A percentile compares a stretch with the other conserved stretches of the same genome.
These are phyloP conservation scores for Piliocolobus tephrosceles DNA, from an alignment of 2,113 vertebrate species.

Conservation along the genomic window DNA sequence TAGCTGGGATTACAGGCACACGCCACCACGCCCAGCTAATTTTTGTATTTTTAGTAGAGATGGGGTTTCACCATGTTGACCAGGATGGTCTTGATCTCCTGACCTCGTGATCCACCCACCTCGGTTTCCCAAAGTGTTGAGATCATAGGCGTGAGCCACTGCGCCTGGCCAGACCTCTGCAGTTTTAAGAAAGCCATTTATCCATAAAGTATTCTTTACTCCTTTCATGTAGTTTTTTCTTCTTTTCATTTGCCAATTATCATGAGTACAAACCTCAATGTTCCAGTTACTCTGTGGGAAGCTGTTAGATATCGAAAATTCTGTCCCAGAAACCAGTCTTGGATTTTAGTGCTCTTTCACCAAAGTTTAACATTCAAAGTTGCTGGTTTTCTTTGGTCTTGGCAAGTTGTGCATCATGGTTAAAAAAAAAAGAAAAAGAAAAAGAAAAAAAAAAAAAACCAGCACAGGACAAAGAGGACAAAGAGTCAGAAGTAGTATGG, in stretches of 20 bases:
- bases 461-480: not conserved
- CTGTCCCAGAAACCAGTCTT: not conserved
- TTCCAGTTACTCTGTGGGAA: not conserved
- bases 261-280: not conserved
- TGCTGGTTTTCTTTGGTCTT: not conserved
- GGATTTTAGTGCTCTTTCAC: not conserved
- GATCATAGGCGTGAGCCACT: too few relatives aligned
- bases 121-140: too few relatives aligned
- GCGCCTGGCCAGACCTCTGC: not conserved
- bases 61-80: too few relatives aligned
- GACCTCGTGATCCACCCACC: too few relatives aligned
- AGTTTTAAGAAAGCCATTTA: not conserved
- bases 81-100: too few relatives aligned
- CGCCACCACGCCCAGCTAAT: too few relatives aligned
- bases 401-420: not conserved
- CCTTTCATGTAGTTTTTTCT: not conserved
- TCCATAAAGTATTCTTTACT: not conserved
- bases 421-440: not conserved
- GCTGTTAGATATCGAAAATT: not conserved
- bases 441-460: not conserved
- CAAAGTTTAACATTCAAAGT: not conserved
- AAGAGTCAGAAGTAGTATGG: not conserved
- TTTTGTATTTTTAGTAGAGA: too few relatives aligned
- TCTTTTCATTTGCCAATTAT: not conserved
- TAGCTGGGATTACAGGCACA: too few relatives aligned